phyloP scores from a whole-genome alignment of 2,888 invertebrate genomes.

The Apotomis betuletana region DNA sequence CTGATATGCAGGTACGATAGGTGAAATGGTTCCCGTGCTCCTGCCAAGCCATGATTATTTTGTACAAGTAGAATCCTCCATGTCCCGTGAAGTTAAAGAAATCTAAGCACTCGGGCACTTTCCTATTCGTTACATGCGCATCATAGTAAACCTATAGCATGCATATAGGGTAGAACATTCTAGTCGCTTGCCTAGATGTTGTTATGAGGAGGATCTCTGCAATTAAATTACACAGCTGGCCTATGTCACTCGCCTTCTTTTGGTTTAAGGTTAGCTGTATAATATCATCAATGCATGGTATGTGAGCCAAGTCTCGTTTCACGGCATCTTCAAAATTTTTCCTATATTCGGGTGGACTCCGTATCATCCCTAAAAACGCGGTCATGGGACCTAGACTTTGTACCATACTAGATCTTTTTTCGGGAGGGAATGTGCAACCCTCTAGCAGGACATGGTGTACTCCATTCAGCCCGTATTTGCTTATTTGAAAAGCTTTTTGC shows the following conservation, averaged over 20 bases:
- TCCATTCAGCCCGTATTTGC: constrained; percentile 48
- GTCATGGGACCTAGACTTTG: constrained; percentile 48
- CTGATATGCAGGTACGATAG: constrained; percentile 19
- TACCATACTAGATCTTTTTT: constrained; percentile 45
- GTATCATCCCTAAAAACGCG: constrained; percentile 45
- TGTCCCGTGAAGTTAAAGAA: constrained; percentile 48
- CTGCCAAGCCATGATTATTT: constrained; percentile 31
- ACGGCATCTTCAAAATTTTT: constrained; percentile 47
- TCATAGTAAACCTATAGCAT: constrained; percentile 37
- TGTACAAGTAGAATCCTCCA: constrained; percentile 46
- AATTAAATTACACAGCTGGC: constrained; percentile 39
- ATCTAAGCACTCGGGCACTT: not conserved
- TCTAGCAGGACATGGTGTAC: constrained; percentile 50
- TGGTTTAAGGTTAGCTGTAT: constrained; percentile 45
- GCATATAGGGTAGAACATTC: constrained; percentile 48
- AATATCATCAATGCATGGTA: constrained; percentile 48
- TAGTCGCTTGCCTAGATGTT: constrained; percentile 47
- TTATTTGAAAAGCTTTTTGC: too few species aligned
- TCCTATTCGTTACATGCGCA: not conserved
- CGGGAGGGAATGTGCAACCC: constrained; percentile 47
- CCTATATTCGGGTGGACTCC: constrained; percentile 45
- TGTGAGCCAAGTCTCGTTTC: constrained; percentile 49
- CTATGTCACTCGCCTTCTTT: constrained; percentile 36
- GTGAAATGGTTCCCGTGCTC: too few species aligned
- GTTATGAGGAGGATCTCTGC: constrained; percentile 48